Conservation (phyloP, 2,888 invertebrate species). For the Pasiphila rectangulata region DNA sequence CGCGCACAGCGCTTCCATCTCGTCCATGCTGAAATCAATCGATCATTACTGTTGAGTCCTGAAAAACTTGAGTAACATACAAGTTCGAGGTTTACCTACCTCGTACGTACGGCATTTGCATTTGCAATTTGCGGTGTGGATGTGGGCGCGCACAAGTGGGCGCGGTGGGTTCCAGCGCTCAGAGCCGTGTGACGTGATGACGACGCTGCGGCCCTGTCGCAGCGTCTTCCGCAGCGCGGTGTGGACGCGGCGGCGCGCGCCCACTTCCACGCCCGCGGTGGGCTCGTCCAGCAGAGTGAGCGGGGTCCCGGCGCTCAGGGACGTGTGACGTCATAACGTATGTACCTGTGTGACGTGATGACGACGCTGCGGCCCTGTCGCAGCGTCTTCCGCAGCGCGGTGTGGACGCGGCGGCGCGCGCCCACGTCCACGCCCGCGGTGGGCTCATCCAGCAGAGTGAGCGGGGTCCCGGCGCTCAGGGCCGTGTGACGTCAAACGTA, state of each 20-base stretch:
- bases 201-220: constrained; percentile 76
- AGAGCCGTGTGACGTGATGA: constrained; percentile 87
- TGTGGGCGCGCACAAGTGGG: too few relatives aligned
- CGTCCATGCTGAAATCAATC: constrained; percentile 87
- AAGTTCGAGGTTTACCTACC: background rate
- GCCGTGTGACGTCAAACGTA: too few relatives aligned
- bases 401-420: constrained; percentile 84
- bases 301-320: constrained; percentile 74
- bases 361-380: constrained; percentile 79
- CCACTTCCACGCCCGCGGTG: constrained; percentile 86
- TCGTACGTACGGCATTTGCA: background rate
- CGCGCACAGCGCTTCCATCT: constrained; percentile 90
- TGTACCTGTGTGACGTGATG: constrained; percentile 86
- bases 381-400: constrained; percentile 74
- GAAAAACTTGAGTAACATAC: background rate
- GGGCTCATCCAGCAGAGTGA: too few relatives aligned
- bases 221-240: constrained; percentile 75
- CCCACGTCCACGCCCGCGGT: constrained; percentile 86
- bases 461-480: constrained; percentile 41
- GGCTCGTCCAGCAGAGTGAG: constrained; percentile 88
- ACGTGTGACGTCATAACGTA: too few relatives aligned
- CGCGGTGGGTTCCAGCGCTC: background rate
- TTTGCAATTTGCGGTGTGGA: background rate
- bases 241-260: constrained; percentile 84
- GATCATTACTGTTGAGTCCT: background rate